Conservation (phyloP, 2,888 invertebrate genomes). For the Polydesmus complanatus region DNA sequence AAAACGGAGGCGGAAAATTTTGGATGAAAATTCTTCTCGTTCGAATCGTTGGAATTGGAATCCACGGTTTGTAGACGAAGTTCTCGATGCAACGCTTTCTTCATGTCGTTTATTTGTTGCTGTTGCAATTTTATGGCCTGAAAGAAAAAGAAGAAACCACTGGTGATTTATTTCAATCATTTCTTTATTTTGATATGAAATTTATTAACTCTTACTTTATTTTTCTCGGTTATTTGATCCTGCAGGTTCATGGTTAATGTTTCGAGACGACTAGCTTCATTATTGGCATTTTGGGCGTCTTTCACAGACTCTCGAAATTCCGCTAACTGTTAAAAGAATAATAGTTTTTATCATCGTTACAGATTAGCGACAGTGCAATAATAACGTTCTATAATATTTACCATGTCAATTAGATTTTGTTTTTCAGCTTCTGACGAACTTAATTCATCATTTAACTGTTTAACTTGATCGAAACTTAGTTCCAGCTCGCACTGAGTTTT, state of each 20-base stretch:
- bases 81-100: constrained; percentile 79
- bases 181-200: no score
- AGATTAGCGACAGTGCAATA: no score
- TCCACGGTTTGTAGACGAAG: constrained; percentile 38
- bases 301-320: constrained; percentile 74
- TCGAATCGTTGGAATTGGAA: constrained; percentile 2
- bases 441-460: background rate
- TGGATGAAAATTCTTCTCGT: constrained; percentile 28
- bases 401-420: background rate
- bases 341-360: no score
- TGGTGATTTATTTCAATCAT: background rate
- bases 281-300: constrained; percentile 84
- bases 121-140: constrained; percentile 77
- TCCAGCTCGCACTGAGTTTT: background rate
- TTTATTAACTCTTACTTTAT: constrained; percentile 26
- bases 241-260: constrained; percentile 33
- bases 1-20: background rate
- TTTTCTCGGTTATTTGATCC: constrained; percentile 48
- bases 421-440: background rate
- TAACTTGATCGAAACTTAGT: background rate
- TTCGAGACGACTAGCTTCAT: constrained; percentile 46
- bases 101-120: constrained; percentile 73
- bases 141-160: constrained; percentile 23
- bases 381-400: background rate
- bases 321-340: constrained; percentile 55